Percentiles rank a stretch among this genome's conserved stretches.
phyloP scores from a whole-genome alignment of 1,140 invertebrate genomes.

The Solen grandis region DNA sequence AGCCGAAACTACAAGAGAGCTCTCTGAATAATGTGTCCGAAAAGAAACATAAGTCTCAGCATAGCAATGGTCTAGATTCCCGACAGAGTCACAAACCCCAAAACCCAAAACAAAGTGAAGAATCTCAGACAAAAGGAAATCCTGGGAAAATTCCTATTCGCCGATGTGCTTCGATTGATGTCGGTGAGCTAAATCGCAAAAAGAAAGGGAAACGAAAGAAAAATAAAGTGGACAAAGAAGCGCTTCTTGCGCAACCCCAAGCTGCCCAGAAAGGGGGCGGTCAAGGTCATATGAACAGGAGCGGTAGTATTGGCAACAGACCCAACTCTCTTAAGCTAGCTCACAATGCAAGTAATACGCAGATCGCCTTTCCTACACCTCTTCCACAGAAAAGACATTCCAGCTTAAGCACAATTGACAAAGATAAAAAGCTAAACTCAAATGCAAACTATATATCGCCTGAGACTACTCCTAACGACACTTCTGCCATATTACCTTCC shows the following conservation, averaged over 20 bases:
- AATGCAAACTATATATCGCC: conserved; percentile 19
- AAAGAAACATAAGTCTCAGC: no score
- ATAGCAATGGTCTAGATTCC: background rate
- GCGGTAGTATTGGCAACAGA: conserved; percentile 24
- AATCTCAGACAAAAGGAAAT: background rate
- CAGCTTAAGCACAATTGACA: background rate
- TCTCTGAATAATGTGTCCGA: background rate
- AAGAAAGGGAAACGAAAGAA: conserved; percentile 48
- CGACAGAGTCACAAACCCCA: background rate
- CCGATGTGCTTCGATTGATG: conserved; percentile 50
- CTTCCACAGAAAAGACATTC: conserved; percentile 45
- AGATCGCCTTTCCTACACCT: conserved; percentile 48
- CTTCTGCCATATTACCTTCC: conserved; percentile 21
- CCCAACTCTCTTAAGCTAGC: conserved; percentile 41
- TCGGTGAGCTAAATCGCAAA: conserved; percentile 43
- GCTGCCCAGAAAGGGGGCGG: background rate
- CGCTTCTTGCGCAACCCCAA: conserved; percentile 18
- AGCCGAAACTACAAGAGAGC: background rate
- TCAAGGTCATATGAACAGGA: conserved; percentile 7
- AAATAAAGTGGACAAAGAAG: conserved; percentile 33
- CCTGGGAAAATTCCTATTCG: conserved; percentile 36
- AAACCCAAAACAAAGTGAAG: background rate
- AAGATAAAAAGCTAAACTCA: conserved; percentile 7
- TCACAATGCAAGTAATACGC: background rate
- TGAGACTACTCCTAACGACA: conserved; percentile 34